phyloP scores from a whole-genome alignment of 2,888 invertebrate genomes.

The Lasioglossum villosulum region DNA sequence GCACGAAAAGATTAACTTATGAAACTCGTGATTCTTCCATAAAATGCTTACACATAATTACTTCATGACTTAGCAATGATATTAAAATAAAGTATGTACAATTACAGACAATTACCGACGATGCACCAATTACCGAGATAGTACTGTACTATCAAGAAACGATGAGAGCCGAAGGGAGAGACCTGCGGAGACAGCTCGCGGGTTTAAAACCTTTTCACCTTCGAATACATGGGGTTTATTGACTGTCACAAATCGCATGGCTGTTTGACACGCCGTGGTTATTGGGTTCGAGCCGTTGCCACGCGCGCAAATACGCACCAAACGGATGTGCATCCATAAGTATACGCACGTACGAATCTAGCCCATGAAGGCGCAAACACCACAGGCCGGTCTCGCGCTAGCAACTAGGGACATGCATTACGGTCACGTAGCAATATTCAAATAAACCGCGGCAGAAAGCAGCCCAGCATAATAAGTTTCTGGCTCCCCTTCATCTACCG shows the following conservation, averaged over 20 bases:
- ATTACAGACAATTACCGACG: too few relatives aligned
- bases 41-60: too few relatives aligned
- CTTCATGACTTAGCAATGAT: too few relatives aligned
- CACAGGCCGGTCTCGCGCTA: constrained; percentile 29
- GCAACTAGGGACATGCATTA: constrained; percentile 54
- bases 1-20: too few relatives aligned
- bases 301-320: background rate
- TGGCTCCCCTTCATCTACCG: background rate
- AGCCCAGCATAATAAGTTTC: constrained; percentile 57
- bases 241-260: constrained; percentile 73
- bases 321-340: constrained; percentile 19
- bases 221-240: constrained; percentile 64
- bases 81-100: too few relatives aligned
- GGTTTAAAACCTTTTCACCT: constrained; percentile 34
- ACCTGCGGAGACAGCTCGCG: constrained; percentile 13
- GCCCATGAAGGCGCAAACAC: constrained; percentile 45
- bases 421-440: constrained; percentile 72
- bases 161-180: background rate
- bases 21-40: too few relatives aligned
- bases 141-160: too few relatives aligned
- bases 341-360: constrained; percentile 39
- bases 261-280: constrained; percentile 57
- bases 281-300: constrained; percentile 64
- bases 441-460: constrained; percentile 68
- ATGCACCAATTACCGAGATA: too few relatives aligned